Percentiles rank a stretch among this genome's conserved stretches.
These are phyloP conservation scores for Spodoptera frugiperda DNA, from an alignment of 1,140 invertebrate species.

Conservation along the genomic window DNA sequence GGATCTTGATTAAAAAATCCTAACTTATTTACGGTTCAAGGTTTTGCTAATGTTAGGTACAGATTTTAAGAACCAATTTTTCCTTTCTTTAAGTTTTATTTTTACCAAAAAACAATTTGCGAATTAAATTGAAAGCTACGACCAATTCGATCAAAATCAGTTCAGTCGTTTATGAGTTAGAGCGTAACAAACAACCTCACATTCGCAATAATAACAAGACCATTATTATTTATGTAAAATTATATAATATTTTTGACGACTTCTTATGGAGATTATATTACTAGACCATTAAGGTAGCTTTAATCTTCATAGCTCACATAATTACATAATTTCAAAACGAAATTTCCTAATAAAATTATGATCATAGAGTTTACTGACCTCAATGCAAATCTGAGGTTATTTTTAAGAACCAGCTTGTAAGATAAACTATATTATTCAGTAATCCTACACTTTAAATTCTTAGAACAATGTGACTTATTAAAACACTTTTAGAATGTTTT, in stretches of 20 bases:
- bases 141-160: no score
- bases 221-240: neutral
- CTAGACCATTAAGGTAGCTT: neutral
- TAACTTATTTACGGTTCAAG: neutral
- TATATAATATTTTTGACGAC: neutral
- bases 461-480: constrained; percentile 28
- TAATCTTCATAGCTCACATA: neutral
- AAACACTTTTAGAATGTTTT: constrained; percentile 24
- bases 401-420: neutral
- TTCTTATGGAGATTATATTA: neutral
- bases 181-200: no score
- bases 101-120: no score
- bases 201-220: no score
- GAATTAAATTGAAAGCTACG: no score
- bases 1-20: constrained; percentile 6
- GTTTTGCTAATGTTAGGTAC: neutral
- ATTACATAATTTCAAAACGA: neutral
- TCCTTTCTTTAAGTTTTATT: no score
- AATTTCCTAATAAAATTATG: neutral
- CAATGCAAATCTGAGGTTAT: neutral
- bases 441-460: constrained; percentile 16
- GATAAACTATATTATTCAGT: neutral
- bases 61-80: no score
- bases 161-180: no score
- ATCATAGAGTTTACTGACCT: constrained; percentile 19